phyloP scores from a whole-genome alignment of 1,140 invertebrate species.

The Protaetia brevitarsis region DNA sequence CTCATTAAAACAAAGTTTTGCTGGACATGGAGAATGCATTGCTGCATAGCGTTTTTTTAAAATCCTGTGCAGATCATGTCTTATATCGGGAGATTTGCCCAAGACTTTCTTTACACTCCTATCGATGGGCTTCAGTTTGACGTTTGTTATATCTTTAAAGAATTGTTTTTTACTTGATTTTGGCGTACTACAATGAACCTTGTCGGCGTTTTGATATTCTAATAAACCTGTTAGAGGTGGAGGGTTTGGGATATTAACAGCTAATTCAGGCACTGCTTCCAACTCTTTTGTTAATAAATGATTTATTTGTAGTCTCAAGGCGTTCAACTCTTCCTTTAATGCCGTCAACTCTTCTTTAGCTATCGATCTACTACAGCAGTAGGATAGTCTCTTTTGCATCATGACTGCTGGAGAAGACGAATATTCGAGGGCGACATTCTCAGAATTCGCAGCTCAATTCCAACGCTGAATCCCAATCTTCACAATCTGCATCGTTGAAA shows the following conservation, averaged over 20 bases:
- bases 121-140: background rate
- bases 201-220: background rate
- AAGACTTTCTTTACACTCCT: background rate
- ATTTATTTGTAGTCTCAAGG: background rate
- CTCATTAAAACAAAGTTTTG: conserved; percentile 3
- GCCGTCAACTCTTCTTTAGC: background rate
- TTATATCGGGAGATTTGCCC: background rate
- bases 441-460: background rate
- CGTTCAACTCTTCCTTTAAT: background rate
- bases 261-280: background rate
- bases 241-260: conserved; percentile 2
- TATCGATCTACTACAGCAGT: background rate
- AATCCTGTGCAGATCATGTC: conserved; percentile 22
- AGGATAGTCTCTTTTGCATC: background rate
- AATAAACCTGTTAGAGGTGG: conserved; percentile 21
- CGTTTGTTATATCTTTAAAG: conserved; percentile 19
- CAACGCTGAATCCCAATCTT: conserved; percentile 14
- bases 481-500: background rate
- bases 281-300: background rate
- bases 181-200: background rate
- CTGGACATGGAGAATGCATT: conserved; percentile 26
- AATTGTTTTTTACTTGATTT: background rate
- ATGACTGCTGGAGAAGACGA: background rate
- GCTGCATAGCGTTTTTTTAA: conserved; percentile 20
- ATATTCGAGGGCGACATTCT: background rate